Conservation (phyloP, 2,113 vertebrate species). For the Lipophrys pholis region DNA sequence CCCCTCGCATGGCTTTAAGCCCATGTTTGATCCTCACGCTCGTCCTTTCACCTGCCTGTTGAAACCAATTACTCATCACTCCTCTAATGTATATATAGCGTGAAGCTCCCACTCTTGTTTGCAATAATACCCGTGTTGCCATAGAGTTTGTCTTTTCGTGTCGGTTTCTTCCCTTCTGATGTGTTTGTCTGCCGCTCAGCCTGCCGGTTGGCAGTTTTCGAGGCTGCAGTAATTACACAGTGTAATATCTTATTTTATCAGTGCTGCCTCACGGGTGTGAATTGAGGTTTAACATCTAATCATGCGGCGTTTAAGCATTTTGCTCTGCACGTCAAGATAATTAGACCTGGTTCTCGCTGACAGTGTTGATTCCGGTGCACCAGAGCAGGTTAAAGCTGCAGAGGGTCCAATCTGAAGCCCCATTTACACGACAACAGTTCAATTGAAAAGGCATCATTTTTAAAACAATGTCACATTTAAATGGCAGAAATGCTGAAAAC, state of each 20-base stretch:
- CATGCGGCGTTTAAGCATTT: background rate
- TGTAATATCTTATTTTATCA: background rate
- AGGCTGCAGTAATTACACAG: background rate
- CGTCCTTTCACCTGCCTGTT: background rate
- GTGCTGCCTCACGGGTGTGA: background rate
- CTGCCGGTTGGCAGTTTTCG: background rate
- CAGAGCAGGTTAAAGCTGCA: too few relatives aligned
- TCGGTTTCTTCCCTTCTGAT: conserved; percentile 10
- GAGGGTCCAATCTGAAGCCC: too few relatives aligned
- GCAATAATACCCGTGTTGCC: conserved; percentile 15
- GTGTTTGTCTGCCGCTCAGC: conserved; percentile 11
- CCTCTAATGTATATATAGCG: background rate
- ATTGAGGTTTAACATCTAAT: background rate
- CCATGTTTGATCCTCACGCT: background rate
- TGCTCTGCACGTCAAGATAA: background rate
- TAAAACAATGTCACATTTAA: too few relatives aligned
- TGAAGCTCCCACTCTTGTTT: conserved; percentile 6
- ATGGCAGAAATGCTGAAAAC: too few relatives aligned
- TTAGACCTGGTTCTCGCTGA: background rate
- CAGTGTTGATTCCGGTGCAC: background rate
- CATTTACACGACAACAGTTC: too few relatives aligned
- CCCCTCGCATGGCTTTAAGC: background rate
- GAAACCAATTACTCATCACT: background rate
- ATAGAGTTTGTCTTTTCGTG: conserved; percentile 11
- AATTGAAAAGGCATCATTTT: too few relatives aligned